Percentiles rank a stretch among this genome's conserved stretches.
Evolutionary conservation across 2,113 vertebrate genomes (phyloP).

Genomic region (Rhipidura dahli): DNA sequence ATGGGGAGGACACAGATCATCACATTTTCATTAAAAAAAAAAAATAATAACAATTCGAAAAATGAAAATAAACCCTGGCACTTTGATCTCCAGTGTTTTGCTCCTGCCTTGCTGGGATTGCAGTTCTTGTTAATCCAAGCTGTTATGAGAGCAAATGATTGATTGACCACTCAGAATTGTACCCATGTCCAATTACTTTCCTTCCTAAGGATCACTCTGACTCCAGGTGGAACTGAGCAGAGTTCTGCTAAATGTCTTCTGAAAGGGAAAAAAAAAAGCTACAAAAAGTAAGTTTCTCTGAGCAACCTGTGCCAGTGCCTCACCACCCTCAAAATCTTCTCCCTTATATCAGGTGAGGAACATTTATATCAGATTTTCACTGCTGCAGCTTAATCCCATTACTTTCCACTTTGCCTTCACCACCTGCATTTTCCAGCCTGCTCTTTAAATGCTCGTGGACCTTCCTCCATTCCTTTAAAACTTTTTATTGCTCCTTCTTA

Average conservation of each 20-base stretch:
- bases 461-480: background rate
- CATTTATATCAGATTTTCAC: background rate
- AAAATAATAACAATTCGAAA: background rate
- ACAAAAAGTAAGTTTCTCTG: background rate
- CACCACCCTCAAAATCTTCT: background rate
- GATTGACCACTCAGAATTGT: background rate
- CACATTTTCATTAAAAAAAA: background rate
- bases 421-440: background rate
- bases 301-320: background rate
- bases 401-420: background rate
- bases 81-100: background rate
- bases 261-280: background rate
- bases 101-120: background rate
- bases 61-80: background rate
- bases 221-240: background rate
- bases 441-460: background rate
- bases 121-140: background rate
- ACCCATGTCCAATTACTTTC: background rate
- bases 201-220: background rate
- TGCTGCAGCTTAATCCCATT: background rate
- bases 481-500: background rate
- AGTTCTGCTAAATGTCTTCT: background rate
- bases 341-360: accelerated
- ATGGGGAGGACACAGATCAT: background rate
- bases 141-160: background rate